phyloP scores from a whole-genome alignment of 2,113 vertebrate genomes.

The Asarcornis scutulata region DNA sequence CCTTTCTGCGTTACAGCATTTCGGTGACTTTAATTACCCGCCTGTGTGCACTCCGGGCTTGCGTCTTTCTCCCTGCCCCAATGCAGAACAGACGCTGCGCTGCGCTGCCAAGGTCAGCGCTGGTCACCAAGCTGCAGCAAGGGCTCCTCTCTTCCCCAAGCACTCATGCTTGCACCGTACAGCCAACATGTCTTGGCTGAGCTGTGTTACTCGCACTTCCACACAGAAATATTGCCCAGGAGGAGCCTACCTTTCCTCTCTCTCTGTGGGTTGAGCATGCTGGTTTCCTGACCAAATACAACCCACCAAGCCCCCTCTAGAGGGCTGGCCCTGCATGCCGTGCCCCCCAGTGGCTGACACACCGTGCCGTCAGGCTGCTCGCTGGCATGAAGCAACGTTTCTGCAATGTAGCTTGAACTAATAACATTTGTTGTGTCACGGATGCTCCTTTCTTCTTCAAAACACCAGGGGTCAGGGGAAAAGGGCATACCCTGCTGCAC shows the following conservation, averaged over 20 bases:
- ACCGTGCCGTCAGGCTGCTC: not conserved
- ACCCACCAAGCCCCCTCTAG: not conserved
- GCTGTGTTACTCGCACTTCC: fast-evolving
- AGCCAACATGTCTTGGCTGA: fast-evolving
- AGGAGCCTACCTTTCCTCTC: not conserved
- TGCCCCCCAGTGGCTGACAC: fast-evolving
- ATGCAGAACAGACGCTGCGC: not conserved
- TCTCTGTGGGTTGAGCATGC: not conserved
- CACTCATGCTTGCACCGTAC: not conserved
- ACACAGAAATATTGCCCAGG: not conserved
- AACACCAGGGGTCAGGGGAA: not conserved
- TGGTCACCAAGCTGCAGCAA: not conserved
- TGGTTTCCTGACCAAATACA: not conserved
- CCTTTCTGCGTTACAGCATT: not conserved
- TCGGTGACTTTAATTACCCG: conserved; percentile 23
- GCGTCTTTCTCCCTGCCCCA: not conserved
- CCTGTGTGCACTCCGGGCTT: not conserved
- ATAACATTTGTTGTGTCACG: not conserved
- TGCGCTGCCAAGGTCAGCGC: not conserved
- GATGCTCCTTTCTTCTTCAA: not conserved
- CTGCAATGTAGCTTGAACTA: not conserved
- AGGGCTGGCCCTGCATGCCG: fast-evolving
- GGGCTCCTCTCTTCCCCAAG: not conserved
- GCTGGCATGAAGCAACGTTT: not conserved
- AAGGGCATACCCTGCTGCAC: not conserved